A percentile compares a stretch with the other conserved stretches of the same genome.
These are phyloP conservation scores for Psephotus haematonotus DNA, from an alignment of 2,113 vertebrate genomes.

Conservation along the genomic window DNA sequence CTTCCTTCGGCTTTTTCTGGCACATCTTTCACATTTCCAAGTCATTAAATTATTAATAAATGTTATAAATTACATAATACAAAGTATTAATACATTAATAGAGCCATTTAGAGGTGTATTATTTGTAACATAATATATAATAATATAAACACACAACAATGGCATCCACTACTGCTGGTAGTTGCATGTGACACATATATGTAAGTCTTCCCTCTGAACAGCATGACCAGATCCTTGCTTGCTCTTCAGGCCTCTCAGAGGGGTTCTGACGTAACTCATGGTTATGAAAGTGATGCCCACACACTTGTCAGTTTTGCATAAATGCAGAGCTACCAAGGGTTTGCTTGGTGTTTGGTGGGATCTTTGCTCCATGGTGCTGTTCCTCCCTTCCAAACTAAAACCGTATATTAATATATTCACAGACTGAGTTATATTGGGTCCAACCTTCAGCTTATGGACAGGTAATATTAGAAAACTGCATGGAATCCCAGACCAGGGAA, in stretches of 20 bases:
- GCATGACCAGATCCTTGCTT: background rate
- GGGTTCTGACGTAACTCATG: fast-evolving
- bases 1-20: slow-evolving; percentile 13
- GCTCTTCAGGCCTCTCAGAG: background rate
- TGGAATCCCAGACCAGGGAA: background rate
- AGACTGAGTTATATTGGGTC: background rate
- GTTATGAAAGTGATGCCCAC: background rate
- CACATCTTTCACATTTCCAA: background rate
- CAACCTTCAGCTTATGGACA: background rate
- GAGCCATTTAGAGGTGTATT: background rate
- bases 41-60: background rate
- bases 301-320: background rate
- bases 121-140: background rate
- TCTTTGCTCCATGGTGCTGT: background rate
- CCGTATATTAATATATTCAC: background rate
- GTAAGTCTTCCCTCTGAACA: background rate
- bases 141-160: background rate
- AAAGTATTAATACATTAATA: background rate
- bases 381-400: background rate
- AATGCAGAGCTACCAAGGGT: background rate
- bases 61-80: background rate
- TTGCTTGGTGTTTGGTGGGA: background rate
- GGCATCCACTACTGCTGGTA: background rate
- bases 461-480: background rate
- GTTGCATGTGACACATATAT: fast-evolving